phyloP scores from a whole-genome alignment of 92 coral and sea anemone species.

The Zoanthus gigantus region DNA sequence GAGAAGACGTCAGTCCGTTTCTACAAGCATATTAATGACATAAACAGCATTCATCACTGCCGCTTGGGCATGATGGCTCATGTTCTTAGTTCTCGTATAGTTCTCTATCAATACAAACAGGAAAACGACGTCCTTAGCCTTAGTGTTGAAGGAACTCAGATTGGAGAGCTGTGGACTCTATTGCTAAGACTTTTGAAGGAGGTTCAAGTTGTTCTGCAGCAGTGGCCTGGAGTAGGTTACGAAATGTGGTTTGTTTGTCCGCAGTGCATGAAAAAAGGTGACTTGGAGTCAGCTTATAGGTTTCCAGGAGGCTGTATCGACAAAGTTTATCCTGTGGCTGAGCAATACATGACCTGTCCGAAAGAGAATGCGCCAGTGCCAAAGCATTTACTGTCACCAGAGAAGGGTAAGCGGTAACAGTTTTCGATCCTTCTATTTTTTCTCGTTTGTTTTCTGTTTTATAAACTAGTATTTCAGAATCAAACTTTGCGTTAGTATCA shows the following conservation, averaged over 20 bases:
- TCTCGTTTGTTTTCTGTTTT: neutral
- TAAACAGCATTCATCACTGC: slow-evolving; percentile 67
- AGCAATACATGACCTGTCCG: slow-evolving; percentile 61
- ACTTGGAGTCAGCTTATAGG: slow-evolving; percentile 46
- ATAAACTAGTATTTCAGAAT: neutral
- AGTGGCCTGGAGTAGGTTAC: slow-evolving; percentile 72
- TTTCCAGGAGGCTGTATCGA: slow-evolving; percentile 52
- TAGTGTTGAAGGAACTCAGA: slow-evolving; percentile 53
- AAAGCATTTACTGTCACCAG: slow-evolving; percentile 39
- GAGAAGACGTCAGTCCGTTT: slow-evolving; percentile 65
- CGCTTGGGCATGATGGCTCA: slow-evolving; percentile 63
- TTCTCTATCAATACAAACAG: slow-evolving; percentile 49
- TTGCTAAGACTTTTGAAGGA: slow-evolving; percentile 51
- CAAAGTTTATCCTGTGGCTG: slow-evolving; percentile 31
- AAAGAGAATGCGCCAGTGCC: slow-evolving; percentile 42
- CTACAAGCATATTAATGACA: slow-evolving; percentile 61
- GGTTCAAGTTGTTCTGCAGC: slow-evolving; percentile 44
- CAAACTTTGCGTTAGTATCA: neutral
- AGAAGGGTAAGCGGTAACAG: neutral
- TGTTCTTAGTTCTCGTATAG: slow-evolving; percentile 33
- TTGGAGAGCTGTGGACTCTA: slow-evolving; percentile 59
- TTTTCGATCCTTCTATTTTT: neutral
- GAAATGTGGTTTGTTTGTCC: slow-evolving; percentile 77
- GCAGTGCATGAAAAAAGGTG: slow-evolving; percentile 56
- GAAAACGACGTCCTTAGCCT: slow-evolving; percentile 42